Base-by-base conservation (phyloP, 2,797 vertebrate species). In the Australoheros facetus region DNA sequence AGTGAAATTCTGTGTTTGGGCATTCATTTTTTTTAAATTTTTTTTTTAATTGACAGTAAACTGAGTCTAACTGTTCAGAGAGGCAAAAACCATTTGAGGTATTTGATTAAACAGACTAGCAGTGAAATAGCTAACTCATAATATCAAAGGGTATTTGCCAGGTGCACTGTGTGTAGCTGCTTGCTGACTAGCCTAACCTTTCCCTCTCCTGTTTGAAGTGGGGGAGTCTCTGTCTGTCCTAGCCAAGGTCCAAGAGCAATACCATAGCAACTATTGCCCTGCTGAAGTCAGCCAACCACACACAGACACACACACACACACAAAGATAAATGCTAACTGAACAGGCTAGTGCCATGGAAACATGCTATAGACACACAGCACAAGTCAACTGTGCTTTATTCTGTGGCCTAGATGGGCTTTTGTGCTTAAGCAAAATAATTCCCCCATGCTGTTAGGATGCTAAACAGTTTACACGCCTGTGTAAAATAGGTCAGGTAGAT, bases 261-360 rank as follows among this genome's bases (percentile, higher is more conserved):
- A 73, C 89, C 93, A 94, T 94, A 82, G 91, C 92, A 94, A 94
- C 93, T 84, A 87, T 75, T 81, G 91, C 78, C 72, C 78, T 70
- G 69, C 81, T 70, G 66, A 74, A 83, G 60, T 81, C 86, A 80
- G 73, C 64, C 82, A 76, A 39, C 42, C 73, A 70, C 73, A 76
- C 78, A 56, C 77, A 78, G 37, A 59, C 39, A n/a, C n/a, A 45
- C 71, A 75, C 73, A 79, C 30, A 69, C 59, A 83, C 66, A 69
- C 23, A 4, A 71, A 73, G 69, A 83, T 82, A 74, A 87, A 86
- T 62, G 78, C 78, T 80, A 80, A 83, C 76, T 73, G 73, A 72
- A 82, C 76, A 73, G 64, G 53, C 76, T 32, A 81, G 78, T 73
- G 56, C 87, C 88, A 88, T 91, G 87, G 87, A 85, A 88, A 93